Percentiles rank a stretch among this genome's conserved stretches.
These are phyloP conservation scores for Diceros bicornis DNA, from an alignment of 2,797 vertebrate species.

Conservation along the genomic window DNA sequence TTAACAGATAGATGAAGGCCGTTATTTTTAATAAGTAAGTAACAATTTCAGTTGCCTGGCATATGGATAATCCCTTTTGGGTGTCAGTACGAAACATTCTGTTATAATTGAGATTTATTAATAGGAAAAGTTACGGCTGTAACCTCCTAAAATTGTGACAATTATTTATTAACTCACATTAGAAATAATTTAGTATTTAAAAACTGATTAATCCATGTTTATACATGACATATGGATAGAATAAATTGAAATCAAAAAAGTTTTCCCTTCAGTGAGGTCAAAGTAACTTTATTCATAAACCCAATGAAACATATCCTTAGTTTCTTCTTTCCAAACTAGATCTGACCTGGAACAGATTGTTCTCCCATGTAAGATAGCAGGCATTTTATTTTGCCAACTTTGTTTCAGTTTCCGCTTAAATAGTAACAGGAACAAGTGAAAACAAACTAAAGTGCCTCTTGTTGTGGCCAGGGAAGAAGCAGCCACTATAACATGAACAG, in stretches of 20 bases:
- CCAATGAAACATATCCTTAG: not conserved
- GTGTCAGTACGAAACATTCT: not conserved
- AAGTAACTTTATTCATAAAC: not conserved
- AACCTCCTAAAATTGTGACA: not conserved
- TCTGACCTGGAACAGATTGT: not conserved
- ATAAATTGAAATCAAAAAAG: not conserved
- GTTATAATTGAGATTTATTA: not conserved
- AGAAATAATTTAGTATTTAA: not conserved
- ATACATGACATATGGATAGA: not conserved
- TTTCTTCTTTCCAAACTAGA: slow-evolving; percentile 7
- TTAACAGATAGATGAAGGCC: not conserved
- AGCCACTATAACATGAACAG: not conserved
- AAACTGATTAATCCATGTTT: not conserved
- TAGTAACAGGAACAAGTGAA: not conserved
- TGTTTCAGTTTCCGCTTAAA: not conserved
- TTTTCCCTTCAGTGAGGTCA: not conserved
- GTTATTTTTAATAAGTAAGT: not conserved
- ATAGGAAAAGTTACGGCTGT: not conserved
- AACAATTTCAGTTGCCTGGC: not conserved
- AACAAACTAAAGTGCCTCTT: not conserved
- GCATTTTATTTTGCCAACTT: slow-evolving; percentile 9
- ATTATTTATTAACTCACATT: not conserved
- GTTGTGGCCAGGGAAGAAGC: fast-evolving
- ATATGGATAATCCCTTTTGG: not conserved
- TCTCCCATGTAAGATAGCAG: not conserved